Base-by-base conservation (phyloP, 2,113 vertebrate genomes). In the Indicator indicator region DNA sequence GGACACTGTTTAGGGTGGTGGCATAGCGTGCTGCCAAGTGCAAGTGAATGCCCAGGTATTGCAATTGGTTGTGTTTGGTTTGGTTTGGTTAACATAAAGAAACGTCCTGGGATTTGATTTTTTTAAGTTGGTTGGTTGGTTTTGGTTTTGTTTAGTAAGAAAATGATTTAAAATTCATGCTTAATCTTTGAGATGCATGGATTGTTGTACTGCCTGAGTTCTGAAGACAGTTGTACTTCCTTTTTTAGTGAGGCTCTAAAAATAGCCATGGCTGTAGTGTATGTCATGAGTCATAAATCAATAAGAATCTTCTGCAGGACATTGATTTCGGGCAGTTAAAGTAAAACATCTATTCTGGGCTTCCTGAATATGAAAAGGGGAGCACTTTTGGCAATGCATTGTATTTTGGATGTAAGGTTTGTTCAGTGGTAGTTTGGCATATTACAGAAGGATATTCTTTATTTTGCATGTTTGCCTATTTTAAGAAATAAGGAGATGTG, bases 251-350 rank as follows among this genome's bases (percentile, higher is more conserved):
- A 83, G 92, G n/a, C 36, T 71, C 71, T 96, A 86, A 97, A 96
- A 97, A 92, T 95, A 97, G 30, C 59, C 19, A 6, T 26, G 58
- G n/a, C 88, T 95, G 60, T 76, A 90, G 77, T 81, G 62, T 80
- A 56, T 91, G 87, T 90, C 67, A 88, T 93, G 92, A 96, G 55
- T 93, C 86, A 97, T 91, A 96, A 97, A 96, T 97, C 94, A 96
- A 77, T 97, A 90, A 62, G 82, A 73, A 77, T 89, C 59, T 88
- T 67, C 83, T 95, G 75, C 78, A 88, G 14, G 94, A 94, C 85
- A 94, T 91, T 96, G 89, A 96, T 95, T 96, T 79, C 91, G 69
- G 89, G 79, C 83, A 83, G 95, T 97, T 97, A 79, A 69, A 96
- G 63, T 85, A 84, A 90, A 84, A 83, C 72, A 72, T 93, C 85